Base-by-base conservation (phyloP, 2,888 invertebrate species). In the Trachelus iudaicus region DNA sequence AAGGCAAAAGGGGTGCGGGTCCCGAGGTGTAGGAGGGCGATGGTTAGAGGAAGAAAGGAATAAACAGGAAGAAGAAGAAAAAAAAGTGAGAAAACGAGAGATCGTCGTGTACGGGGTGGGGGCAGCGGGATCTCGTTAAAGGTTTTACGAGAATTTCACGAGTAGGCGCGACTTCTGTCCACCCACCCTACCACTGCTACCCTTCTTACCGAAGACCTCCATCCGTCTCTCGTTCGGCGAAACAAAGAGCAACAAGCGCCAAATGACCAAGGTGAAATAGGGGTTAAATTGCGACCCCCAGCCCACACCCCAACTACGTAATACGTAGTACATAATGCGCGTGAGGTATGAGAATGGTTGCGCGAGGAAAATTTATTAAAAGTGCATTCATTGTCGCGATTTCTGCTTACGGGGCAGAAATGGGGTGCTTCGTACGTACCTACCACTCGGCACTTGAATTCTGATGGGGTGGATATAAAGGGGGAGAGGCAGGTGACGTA, bases 311-410 rank as follows among this genome's bases (percentile, higher is more conserved):
- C 56, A 23, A 9, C 56, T 56, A 56, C 56, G 9, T 23, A 23
- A 56, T 23, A 56, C 56, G 56, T 23, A 56, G 23, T 56, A 23
- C 23, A 56, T 56, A 6, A 56, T 56, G 56, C 56, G 23, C 56
- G 6, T 23, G 56, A 56, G 23, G 15, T 3, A 31, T 33, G 31
- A 71, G 31, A 71, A 71, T 31, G 33, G 71, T 31, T 33, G 81
- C 85, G 83, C 81, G 83, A 85, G 83, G 84, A 88, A 87, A 88
- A 90, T 90, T 90, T 89, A 90, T 90, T 89, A 90, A 89, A 90
- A 90, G 89, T 87, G 90, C 89, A 89, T 90, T 89, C 89, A 88
- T 89, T 88, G 88, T 90, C 88, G 85, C 85, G 81, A 75, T 82
- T 83, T 81, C 84, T 83, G 89, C 89, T 89, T 89, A 90, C 88